Percentiles rank a stretch among this genome's conserved stretches.
Conservation (phyloP, 2,113 vertebrate genomes). For the Grammomys surdaster region DNA sequence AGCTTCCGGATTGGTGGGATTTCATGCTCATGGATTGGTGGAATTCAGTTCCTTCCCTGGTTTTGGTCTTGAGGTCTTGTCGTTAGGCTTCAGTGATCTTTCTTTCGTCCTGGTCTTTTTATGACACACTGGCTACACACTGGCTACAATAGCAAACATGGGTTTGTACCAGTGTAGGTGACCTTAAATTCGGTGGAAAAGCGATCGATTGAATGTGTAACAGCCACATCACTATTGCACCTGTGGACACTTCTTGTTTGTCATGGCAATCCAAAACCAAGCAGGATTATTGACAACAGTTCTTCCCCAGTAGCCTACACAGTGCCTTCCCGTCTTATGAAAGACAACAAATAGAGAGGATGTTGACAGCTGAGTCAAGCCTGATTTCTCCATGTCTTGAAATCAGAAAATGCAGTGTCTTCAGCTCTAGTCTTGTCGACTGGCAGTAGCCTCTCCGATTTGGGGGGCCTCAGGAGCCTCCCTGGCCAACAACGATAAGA, state of each 20-base stretch:
- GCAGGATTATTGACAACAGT: background rate
- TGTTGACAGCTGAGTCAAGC: no score
- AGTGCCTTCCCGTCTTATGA: background rate
- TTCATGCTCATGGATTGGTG: background rate
- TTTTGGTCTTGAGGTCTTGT: background rate
- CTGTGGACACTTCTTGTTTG: background rate
- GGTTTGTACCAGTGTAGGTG: background rate
- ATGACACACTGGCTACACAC: background rate
- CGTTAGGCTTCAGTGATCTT: background rate
- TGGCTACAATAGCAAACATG: background rate
- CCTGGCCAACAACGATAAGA: background rate
- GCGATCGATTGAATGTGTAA: no score
- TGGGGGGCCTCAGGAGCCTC: background rate
- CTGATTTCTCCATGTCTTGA: background rate
- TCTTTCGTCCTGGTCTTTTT: background rate
- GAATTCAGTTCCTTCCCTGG: background rate
- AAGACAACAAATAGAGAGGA: background rate
- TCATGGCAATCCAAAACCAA: no score
- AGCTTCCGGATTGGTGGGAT: no score
- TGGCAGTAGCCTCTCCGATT: background rate
- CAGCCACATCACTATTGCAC: background rate
- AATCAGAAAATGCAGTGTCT: background rate
- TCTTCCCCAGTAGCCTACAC: background rate
- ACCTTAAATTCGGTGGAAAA: background rate
- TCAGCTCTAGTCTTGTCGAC: background rate